Evolutionary conservation across 2,888 invertebrate species (phyloP).

Genomic region (Trileptium ribeirensis): DNA sequence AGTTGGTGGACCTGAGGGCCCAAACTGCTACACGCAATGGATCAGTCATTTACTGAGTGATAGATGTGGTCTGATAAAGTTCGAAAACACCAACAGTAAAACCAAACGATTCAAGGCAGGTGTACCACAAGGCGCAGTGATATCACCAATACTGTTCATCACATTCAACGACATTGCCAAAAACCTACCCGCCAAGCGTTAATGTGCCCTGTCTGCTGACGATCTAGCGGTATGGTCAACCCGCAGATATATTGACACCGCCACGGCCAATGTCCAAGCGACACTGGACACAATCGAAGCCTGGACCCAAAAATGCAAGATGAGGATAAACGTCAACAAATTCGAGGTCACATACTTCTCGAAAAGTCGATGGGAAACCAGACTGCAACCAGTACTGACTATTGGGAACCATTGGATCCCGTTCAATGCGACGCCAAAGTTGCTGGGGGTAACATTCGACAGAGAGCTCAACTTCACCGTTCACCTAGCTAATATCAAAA

Average conservation of each 20-base stretch:
- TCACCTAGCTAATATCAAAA: neutral
- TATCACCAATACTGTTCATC: neutral
- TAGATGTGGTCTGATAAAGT: neutral
- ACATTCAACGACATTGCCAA: neutral
- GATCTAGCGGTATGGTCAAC: constrained; percentile 7
- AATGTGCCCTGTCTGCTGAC: neutral
- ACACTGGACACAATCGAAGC: neutral
- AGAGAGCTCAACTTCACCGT: neutral
- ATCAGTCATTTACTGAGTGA: neutral
- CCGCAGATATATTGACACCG: neutral
- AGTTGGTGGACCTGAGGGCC: neutral
- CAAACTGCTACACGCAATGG: neutral
- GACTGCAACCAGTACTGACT: neutral
- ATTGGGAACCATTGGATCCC: neutral
- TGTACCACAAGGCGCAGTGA: neutral
- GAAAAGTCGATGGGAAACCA: neutral
- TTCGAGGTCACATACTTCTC: neutral
- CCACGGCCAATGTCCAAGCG: neutral
- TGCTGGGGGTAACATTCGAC: neutral
- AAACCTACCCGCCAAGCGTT: neutral
- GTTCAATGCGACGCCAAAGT: neutral
- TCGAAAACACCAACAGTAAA: neutral
- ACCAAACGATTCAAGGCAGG: neutral
- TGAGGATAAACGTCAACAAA: neutral
- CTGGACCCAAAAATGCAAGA: neutral